Evolutionary conservation across 2,888 invertebrate genomes (phyloP), one percentile per base, ranked within the genome.

Genomic region (Pyrgus malvae): DNA sequence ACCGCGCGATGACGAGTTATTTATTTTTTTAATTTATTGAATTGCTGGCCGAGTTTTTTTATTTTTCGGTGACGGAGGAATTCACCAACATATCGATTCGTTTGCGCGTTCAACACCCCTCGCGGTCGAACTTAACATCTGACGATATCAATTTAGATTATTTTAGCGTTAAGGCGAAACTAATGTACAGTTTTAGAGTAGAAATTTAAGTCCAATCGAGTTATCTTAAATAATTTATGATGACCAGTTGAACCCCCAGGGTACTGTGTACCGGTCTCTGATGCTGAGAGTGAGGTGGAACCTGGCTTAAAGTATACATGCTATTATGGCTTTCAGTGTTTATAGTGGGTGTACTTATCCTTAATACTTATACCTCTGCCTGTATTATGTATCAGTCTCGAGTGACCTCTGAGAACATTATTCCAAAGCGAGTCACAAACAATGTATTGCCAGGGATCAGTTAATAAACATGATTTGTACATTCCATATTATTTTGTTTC

Each of bases 401-500:
- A 68, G 76, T 80, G 78, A 75, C 77, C 70, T 68, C 66, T 69
- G 68, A 68, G 68, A 58, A 48, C 48, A 68, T 73, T 46, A 68
- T 76, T 74, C 70, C 60, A 70, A 72, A 77, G 80, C 75, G 72
- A 80, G 86, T 86, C 88, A 80, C 82, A 81, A 84, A 83, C 75
- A 77, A 83, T 90, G 88, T 90, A 88, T 85, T 88, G 90, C 89
- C 92, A 92, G 92, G 92, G 91, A 92, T 92, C 92, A 91, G 91
- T 91, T 87, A 92, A 92, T 88, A 91, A 92, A 92, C 92, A 93
- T 92, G 92, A 94, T 93, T 94, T 94, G 93, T 94, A 94, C 94
- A 94, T 94, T 94, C 94, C 94, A 94, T 93, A 92, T 92, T 92
- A 92, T 91, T 93, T 93, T 91, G 91, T 92, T 92, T 92, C 90